Conservation (phyloP, 2,888 invertebrate genomes). For the Chymomyza procnemis region DNA sequence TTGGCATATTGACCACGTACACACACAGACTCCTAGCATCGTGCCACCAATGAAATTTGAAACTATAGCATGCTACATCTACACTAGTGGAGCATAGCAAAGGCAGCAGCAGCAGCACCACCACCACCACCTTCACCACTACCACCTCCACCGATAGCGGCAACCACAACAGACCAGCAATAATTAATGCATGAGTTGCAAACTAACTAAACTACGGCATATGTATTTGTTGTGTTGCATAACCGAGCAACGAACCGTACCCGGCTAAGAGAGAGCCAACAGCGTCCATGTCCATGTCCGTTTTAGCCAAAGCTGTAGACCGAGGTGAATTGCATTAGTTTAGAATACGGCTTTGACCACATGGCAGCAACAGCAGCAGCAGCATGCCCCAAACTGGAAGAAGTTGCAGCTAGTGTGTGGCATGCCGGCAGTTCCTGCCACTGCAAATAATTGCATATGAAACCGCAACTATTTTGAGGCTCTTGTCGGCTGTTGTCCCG, state of each 20-base stretch:
- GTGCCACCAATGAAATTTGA: background rate
- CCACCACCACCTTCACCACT: background rate
- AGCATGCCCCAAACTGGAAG: background rate
- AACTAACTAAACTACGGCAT: conserved; percentile 57
- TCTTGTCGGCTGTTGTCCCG: conserved; percentile 48
- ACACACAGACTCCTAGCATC: background rate
- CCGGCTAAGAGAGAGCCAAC: background rate
- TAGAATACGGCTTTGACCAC: conserved; percentile 10
- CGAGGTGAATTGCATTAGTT: conserved; percentile 21
- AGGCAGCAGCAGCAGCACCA: background rate
- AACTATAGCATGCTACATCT: background rate
- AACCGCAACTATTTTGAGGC: conserved; percentile 60
- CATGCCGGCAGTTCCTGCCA: conserved; percentile 4
- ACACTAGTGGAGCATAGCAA: background rate
- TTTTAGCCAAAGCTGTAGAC: background rate
- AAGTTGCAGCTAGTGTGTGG: background rate
- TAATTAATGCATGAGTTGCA: conserved; percentile 71
- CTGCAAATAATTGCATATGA: conserved; percentile 68
- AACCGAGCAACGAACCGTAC: conserved; percentile 5
- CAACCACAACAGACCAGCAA: conserved; percentile 65
- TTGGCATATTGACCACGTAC: background rate
- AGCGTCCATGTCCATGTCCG: background rate
- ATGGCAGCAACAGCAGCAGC: background rate
- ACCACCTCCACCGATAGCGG: conserved; percentile 8
- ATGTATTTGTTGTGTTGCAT: conserved; percentile 10